These are phyloP conservation scores for Saccostrea echinata DNA, from an alignment of 1,140 invertebrate genomes.

Conservation along the genomic window DNA sequence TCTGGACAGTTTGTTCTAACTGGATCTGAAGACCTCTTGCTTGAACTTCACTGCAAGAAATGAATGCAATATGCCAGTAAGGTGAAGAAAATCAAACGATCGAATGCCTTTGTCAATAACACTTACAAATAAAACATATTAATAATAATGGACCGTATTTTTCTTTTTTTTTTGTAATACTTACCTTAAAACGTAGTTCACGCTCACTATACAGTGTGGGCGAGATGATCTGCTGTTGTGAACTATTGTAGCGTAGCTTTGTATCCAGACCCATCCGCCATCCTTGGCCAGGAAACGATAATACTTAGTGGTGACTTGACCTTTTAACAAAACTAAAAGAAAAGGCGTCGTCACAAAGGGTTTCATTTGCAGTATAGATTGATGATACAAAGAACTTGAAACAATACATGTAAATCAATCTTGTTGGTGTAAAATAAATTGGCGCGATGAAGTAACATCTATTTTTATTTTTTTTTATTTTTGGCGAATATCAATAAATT, in stretches of 20 bases:
- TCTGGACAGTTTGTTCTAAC: conserved; percentile 83
- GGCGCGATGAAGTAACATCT: no score
- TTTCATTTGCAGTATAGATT: no score
- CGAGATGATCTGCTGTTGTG: conserved; percentile 96
- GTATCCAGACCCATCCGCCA: conserved; percentile 99
- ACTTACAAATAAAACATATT: no score
- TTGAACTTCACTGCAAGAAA: conserved; percentile 87
- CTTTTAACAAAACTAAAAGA: conserved; percentile 92
- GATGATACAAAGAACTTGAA: no score
- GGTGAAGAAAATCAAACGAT: neutral
- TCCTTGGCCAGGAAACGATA: conserved; percentile 97
- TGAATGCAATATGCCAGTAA: neutral
- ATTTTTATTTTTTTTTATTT: no score
- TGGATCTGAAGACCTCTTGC: conserved; percentile 89
- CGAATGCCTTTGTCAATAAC: no score
- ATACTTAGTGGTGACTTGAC: conserved; percentile 98
- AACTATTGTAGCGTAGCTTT: conserved; percentile 97
- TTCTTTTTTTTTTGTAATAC: no score
- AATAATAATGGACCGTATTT: no score
- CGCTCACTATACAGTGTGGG: conserved; percentile 97
- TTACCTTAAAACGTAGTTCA: conserved; percentile 98
- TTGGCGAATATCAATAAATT: no score
- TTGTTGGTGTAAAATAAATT: no score
- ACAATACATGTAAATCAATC: no score
- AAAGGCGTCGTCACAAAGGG: neutral